phyloP scores from a whole-genome alignment of 1,140 invertebrate genomes.

The Diorhabda carinulata region DNA sequence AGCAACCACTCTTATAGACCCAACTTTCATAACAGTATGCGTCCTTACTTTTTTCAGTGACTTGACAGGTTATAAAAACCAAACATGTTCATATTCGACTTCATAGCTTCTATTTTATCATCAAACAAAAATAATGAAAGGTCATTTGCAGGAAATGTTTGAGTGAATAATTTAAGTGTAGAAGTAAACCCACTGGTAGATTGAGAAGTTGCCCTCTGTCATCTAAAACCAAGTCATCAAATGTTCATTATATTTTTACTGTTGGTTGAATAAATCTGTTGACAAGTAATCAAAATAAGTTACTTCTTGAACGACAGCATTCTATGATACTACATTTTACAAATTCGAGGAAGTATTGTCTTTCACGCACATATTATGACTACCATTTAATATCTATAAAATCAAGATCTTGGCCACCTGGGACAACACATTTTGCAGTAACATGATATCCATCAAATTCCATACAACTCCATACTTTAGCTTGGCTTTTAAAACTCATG shows the following conservation, averaged over 20 bases:
- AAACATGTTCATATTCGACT: neutral
- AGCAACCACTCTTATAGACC: neutral
- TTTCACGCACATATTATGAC: neutral
- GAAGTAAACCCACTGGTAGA: conserved; percentile 16
- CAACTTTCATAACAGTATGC: neutral
- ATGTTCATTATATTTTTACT: neutral
- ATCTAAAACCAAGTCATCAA: neutral
- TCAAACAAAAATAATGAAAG: conserved; percentile 6
- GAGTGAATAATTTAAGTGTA: conserved; percentile 18
- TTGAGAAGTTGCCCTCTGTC: conserved; percentile 9
- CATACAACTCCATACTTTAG: neutral
- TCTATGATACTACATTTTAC: neutral
- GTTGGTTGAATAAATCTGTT: neutral
- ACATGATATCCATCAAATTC: neutral
- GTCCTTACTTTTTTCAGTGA: neutral
- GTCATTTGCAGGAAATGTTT: conserved; percentile 22
- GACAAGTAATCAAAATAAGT: neutral
- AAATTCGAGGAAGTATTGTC: neutral
- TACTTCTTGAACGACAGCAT: neutral
- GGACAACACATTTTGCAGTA: neutral
- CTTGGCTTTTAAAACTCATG: neutral
- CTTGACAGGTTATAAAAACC: neutral
- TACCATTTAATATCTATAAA: neutral
- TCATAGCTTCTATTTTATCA: neutral
- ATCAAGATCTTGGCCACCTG: neutral